A percentile compares a stretch with the other conserved stretches of the same genome.
These are phyloP conservation scores for Diarsia rubi DNA, from an alignment of 2,888 invertebrate genomes.

Conservation along the genomic window DNA sequence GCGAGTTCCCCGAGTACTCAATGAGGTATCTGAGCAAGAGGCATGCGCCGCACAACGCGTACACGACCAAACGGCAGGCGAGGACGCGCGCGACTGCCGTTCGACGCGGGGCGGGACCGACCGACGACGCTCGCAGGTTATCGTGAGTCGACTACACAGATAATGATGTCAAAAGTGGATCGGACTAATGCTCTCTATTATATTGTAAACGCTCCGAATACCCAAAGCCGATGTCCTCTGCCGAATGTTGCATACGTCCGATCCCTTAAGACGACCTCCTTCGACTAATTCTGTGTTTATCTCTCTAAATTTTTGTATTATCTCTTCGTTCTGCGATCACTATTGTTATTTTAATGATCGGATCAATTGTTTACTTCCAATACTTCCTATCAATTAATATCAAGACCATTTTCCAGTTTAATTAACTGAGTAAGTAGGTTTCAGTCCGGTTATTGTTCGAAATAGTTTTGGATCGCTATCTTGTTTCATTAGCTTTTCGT, in stretches of 20 bases:
- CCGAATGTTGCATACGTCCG: slow-evolving; percentile 75
- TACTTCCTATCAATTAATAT: slow-evolving; percentile 71
- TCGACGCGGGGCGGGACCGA: slow-evolving; percentile 84
- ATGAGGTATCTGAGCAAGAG: slow-evolving; percentile 64
- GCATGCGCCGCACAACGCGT: slow-evolving; percentile 67
- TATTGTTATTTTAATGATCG: slow-evolving; percentile 76
- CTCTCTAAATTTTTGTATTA: slow-evolving; percentile 71
- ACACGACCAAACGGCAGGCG: slow-evolving; percentile 80
- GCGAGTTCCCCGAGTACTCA: slow-evolving; percentile 82
- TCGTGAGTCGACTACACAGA: slow-evolving; percentile 89
- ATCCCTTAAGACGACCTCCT: slow-evolving; percentile 68
- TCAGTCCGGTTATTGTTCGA: slow-evolving; percentile 36
- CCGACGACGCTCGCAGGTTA: slow-evolving; percentile 88
- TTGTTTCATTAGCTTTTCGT: slow-evolving; percentile 49
- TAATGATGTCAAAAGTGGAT: slow-evolving; percentile 91
- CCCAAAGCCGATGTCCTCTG: slow-evolving; percentile 67
- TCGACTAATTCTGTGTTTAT: slow-evolving; percentile 63
- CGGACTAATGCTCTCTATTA: slow-evolving; percentile 90
- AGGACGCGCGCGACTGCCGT: slow-evolving; percentile 87
- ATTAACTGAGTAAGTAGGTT: slow-evolving; percentile 46
- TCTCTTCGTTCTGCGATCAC: slow-evolving; percentile 61
- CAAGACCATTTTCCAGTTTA: slow-evolving; percentile 44
- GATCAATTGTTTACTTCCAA: slow-evolving; percentile 76
- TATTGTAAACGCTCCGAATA: slow-evolving; percentile 87
- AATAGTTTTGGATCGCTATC: slow-evolving; percentile 48